Evolutionary conservation across 1,140 invertebrate species (phyloP), one percentile per base, ranked within the genome.

Genomic region (Triops longicaudatus): DNA sequence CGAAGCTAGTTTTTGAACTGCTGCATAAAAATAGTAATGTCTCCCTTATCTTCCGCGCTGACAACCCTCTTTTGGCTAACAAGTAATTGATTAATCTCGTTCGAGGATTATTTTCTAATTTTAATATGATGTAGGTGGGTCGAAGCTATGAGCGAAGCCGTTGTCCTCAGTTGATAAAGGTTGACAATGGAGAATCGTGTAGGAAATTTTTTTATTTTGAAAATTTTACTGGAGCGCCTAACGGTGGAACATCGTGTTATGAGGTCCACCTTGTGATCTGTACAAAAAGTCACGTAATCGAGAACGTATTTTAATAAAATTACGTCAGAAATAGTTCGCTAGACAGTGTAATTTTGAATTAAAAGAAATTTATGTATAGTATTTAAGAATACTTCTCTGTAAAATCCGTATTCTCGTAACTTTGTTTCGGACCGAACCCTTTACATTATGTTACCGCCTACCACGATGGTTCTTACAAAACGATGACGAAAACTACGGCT

Each of bases 41-140:
- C 22, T 85, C 86, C 27, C 79, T 88, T 6, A 81, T 86, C 50
- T 88, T 88, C 81, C 82, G 82, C 77, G 83, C 85, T n/a, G 85
- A 87, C 74, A 83, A 80, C 78, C 78, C 82, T 78, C 78, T 81
- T 28, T 80, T 83, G 9, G 82, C 83, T 6, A 82, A 85, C 78
- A 85, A 82, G 85, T 87, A 82, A 27, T 78, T 73, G 17, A 73
- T 28, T 74, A 63, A 71, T 74, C n/a, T 42, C 11, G 27, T 26
- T 27, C 63, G 10, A 73, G 10, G 41, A 1, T 17, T 50, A 75
- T 79, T 9, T 73, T 79, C n/a, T 78, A 76, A 77, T 76, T 72
- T 78, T 77, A 76, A 22, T 78, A 22, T 72, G 76, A 80, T 81
- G 28, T 76, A 83, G 83, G 78, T 83, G 83, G 83, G 80, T 84